Conservation (phyloP, 2,888 invertebrate genomes). For the Hipparchia sbordonii region DNA sequence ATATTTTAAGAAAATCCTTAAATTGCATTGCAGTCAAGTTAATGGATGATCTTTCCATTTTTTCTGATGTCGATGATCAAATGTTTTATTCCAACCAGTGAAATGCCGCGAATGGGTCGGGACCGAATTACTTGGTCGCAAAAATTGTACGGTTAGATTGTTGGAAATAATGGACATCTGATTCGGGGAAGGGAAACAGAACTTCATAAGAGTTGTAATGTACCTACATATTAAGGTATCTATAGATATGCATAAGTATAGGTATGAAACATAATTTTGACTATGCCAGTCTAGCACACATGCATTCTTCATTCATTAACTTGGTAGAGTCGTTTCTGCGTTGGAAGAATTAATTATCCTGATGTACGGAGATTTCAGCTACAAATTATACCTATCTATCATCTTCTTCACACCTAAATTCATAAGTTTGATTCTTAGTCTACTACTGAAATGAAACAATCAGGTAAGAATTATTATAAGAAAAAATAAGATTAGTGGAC, state of each 20-base stretch:
- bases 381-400: too few species aligned
- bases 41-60: slow-evolving; percentile 35
- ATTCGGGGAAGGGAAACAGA: slow-evolving; percentile 47
- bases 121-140: slow-evolving; percentile 70
- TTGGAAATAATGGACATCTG: slow-evolving; percentile 64
- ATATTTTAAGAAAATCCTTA: neutral
- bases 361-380: too few species aligned
- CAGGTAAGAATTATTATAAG: too few species aligned
- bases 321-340: too few species aligned
- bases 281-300: too few species aligned
- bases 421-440: too few species aligned
- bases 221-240: slow-evolving; percentile 3
- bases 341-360: too few species aligned
- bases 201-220: slow-evolving; percentile 28
- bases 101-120: slow-evolving; percentile 70
- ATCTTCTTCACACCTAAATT: too few species aligned
- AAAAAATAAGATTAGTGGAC: too few species aligned
- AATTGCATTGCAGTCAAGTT: neutral
- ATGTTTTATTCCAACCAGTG: slow-evolving; percentile 76
- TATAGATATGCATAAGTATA: neutral
- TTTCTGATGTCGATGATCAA: slow-evolving; percentile 44
- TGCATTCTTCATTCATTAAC: too few species aligned
- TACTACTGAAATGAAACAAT: too few species aligned
- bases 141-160: slow-evolving; percentile 65
- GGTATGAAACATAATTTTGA: neutral